A percentile compares a stretch with the other conserved stretches of the same genome.
Evolutionary conservation across 2,113 vertebrate genomes (phyloP).

Genomic region (Urocynchramus pylzowi): DNA sequence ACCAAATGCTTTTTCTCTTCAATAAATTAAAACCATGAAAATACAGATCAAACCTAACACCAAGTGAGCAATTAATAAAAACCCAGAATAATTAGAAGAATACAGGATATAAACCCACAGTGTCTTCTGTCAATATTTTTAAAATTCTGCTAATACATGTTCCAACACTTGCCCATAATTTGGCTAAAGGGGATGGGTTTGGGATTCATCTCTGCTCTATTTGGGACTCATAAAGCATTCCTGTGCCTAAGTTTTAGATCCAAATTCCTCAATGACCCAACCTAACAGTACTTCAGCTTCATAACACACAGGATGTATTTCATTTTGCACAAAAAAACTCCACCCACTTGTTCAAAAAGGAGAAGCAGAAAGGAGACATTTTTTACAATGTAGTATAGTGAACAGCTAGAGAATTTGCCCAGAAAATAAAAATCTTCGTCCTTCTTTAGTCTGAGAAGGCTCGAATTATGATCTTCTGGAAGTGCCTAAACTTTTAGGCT

Average conservation of each 20-base stretch:
- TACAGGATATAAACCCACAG: background rate
- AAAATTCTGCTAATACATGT: background rate
- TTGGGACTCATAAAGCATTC: background rate
- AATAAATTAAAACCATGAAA: background rate
- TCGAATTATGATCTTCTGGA: background rate
- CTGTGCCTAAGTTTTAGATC: background rate
- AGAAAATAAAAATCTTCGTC: background rate
- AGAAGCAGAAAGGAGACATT: background rate
- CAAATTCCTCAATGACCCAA: background rate
- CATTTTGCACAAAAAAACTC: background rate
- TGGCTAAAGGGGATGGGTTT: background rate
- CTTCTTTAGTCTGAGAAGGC: background rate
- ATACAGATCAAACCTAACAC: background rate
- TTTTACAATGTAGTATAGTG: background rate
- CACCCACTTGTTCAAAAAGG: background rate
- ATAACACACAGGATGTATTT: background rate
- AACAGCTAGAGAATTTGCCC: background rate
- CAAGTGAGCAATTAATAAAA: background rate
- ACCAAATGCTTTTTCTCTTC: background rate
- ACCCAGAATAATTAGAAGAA: background rate
- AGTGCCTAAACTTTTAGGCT: background rate
- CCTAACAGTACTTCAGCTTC: background rate
- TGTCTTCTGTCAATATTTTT: background rate
- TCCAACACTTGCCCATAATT: background rate
- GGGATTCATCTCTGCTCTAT: background rate